Conservation (phyloP, 1,140 invertebrate genomes). For the Rhopalosiphum maidis region DNA sequence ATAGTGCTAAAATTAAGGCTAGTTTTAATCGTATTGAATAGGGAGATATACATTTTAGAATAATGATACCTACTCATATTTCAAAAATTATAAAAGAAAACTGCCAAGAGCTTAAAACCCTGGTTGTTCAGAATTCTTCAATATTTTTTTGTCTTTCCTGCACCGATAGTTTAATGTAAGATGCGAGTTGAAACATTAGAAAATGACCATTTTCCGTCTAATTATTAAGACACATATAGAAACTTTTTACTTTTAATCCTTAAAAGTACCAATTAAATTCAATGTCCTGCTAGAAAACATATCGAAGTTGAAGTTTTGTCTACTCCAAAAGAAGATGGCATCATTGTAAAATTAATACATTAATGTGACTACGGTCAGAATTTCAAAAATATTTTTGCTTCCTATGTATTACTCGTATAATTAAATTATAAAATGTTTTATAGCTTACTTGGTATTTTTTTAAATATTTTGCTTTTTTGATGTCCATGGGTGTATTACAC, state of each 20-base stretch:
- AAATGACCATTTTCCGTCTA: not conserved
- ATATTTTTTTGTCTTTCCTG: no score
- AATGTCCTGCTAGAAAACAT: not conserved
- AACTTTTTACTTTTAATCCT: no score
- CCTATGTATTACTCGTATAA: not conserved
- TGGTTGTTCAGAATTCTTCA: not conserved
- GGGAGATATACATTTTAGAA: no score
- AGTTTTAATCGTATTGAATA: not conserved
- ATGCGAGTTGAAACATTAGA: not conserved
- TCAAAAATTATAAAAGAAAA: not conserved
- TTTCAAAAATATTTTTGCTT: no score
- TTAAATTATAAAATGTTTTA: constrained; percentile 74
- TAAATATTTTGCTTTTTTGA: constrained; percentile 87
- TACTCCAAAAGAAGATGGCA: no score
- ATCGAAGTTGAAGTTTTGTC: not conserved
- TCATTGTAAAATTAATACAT: not conserved
- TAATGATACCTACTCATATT: not conserved
- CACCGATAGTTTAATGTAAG: no score
- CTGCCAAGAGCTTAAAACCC: no score
- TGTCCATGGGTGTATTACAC: constrained; percentile 83
- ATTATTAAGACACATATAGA: no score
- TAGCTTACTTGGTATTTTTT: constrained; percentile 80
- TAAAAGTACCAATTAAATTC: not conserved
- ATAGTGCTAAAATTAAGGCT: not conserved
- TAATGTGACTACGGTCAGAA: no score